A percentile compares a stretch with the other conserved stretches of the same genome.
Evolutionary conservation across 2,888 invertebrate genomes (phyloP).

Genomic region (Nyleta sp.): DNA sequence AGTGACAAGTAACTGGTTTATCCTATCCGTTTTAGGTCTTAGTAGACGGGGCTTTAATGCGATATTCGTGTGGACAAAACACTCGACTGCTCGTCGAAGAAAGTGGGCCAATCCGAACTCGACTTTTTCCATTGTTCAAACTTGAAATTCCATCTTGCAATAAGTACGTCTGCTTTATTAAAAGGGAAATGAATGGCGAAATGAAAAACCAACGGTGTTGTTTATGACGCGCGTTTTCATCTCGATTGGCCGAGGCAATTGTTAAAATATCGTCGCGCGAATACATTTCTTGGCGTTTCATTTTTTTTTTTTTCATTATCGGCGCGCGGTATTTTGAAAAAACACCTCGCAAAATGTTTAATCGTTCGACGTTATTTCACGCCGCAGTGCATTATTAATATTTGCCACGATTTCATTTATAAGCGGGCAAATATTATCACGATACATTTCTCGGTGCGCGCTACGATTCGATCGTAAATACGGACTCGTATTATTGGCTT

Average conservation of each 20-base stretch:
- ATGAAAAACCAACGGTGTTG: slow-evolving; percentile 19
- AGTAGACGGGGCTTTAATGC: slow-evolving; percentile 6
- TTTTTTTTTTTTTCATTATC: background rate
- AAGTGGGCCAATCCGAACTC: slow-evolving; percentile 7
- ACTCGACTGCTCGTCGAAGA: slow-evolving; percentile 5
- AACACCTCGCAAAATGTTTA: slow-evolving; percentile 6
- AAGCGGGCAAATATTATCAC: slow-evolving; percentile 6
- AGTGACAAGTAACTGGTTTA: background rate
- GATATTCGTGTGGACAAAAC: slow-evolving; percentile 17
- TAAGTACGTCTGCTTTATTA: slow-evolving; percentile 16
- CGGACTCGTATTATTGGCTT: slow-evolving; percentile 8
- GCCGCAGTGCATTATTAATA: slow-evolving; percentile 25
- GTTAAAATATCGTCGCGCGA: slow-evolving; percentile 3
- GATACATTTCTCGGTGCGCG: background rate
- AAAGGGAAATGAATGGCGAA: slow-evolving; percentile 23
- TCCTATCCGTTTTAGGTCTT: background rate
- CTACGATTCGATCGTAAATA: slow-evolving; percentile 14
- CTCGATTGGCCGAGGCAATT: background rate
- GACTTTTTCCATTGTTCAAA: slow-evolving; percentile 25
- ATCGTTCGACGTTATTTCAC: slow-evolving; percentile 6
- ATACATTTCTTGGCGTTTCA: too few species aligned
- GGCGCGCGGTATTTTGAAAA: background rate
- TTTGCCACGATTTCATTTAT: slow-evolving; percentile 28
- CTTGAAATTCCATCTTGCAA: slow-evolving; percentile 21
- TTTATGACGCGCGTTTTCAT: slow-evolving; percentile 21